A percentile compares a stretch with the other conserved stretches of the same genome.
Conservation (phyloP, 2,113 vertebrate genomes). For the Istiophorus platypterus region DNA sequence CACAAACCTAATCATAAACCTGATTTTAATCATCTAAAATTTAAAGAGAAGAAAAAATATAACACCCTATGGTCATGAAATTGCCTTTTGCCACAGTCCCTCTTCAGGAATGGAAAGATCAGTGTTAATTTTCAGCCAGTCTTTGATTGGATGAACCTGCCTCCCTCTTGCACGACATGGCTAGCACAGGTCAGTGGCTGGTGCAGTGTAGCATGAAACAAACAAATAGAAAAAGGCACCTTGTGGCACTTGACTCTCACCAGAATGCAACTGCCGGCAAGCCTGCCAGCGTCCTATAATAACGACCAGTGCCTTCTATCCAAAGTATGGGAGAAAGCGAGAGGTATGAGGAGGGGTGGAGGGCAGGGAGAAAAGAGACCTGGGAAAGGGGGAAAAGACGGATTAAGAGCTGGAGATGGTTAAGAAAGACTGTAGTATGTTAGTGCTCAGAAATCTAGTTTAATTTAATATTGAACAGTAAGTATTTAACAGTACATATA, state of each 20-base stretch:
- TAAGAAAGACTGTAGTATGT: not conserved
- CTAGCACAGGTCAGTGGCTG: slow-evolving; percentile 97
- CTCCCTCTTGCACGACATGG: slow-evolving; percentile 88
- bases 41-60: slow-evolving; percentile 36
- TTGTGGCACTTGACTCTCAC: slow-evolving; percentile 94
- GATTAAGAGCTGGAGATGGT: slow-evolving; percentile 25
- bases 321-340: slow-evolving; percentile 34
- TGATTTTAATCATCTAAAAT: not conserved
- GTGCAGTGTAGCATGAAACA: slow-evolving; percentile 98
- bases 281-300: slow-evolving; percentile 87
- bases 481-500: not conserved
- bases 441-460: slow-evolving; percentile 13
- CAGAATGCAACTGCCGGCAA: slow-evolving; percentile 86
- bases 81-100: slow-evolving; percentile 85
- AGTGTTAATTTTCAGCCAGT: slow-evolving; percentile 94
- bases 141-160: slow-evolving; percentile 97
- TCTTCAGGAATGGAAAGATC: slow-evolving; percentile 90
- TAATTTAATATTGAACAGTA: not conserved
- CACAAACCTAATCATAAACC: not conserved
- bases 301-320: slow-evolving; percentile 85
- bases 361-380: not conserved
- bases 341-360: slow-evolving; percentile 4
- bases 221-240: slow-evolving; percentile 99
- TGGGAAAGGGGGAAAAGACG: slow-evolving; percentile 12
- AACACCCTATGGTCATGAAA: slow-evolving; percentile 83